Conservation (phyloP, 1,140 invertebrate species). For the Geopemphigus sp. region DNA sequence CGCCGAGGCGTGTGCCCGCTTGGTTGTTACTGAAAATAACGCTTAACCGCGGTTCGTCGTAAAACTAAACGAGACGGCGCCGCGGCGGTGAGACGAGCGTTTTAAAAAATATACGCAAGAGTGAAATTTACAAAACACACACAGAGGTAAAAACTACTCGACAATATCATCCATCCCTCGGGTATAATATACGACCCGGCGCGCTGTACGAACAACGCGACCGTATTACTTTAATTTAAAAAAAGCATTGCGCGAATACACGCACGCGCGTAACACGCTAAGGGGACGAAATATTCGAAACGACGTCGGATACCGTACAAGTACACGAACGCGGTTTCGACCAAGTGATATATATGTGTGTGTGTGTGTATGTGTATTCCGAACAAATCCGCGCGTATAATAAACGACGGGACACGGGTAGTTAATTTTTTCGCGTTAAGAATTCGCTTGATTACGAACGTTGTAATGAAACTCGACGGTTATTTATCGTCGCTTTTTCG, state of each 20-base stretch:
- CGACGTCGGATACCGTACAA: background rate
- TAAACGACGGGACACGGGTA: conserved; percentile 20
- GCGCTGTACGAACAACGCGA: background rate
- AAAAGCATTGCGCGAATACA: background rate
- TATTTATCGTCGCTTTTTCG: no score
- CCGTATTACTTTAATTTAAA: conserved; percentile 9
- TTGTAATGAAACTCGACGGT: no score
- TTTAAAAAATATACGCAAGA: no score
- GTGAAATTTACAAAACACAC: no score
- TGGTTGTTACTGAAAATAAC: no score
- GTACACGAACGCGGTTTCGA: background rate
- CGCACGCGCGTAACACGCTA: background rate
- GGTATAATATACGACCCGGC: background rate
- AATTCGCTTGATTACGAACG: no score
- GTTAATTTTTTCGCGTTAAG: conserved; percentile 1
- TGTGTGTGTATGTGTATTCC: no score
- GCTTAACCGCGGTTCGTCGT: no score
- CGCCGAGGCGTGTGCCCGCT: no score
- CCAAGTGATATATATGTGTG: conserved; percentile 21
- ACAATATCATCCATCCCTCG: background rate
- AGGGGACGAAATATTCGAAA: conserved; percentile 22
- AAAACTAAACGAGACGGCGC: no score
- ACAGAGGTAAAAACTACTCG: background rate
- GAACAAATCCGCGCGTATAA: no score
- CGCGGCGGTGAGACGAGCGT: no score